phyloP scores from a whole-genome alignment of 2,888 invertebrate species.

The Dioctria linearis region DNA sequence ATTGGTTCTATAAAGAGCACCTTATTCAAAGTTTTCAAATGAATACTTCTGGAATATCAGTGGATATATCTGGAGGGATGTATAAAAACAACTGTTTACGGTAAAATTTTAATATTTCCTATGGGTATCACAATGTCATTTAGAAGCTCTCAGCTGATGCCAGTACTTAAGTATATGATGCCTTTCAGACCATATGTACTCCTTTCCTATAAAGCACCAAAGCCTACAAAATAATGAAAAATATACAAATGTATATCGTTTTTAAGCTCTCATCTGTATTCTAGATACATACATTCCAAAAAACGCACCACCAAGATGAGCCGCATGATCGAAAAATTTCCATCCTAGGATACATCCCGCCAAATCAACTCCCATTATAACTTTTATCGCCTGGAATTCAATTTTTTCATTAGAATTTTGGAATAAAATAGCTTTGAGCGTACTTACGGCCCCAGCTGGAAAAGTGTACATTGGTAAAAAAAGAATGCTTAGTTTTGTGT shows the following conservation, averaged over 20 bases:
- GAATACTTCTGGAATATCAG: too few relatives aligned
- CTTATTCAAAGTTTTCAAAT: too few relatives aligned
- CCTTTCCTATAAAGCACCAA: slow-evolving; percentile 27
- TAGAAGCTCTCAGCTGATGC: slow-evolving; percentile 46
- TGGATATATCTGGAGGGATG: too few relatives aligned
- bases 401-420: neutral
- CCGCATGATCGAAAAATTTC: slow-evolving; percentile 97
- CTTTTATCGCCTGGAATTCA: slow-evolving; percentile 84
- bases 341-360: slow-evolving; percentile 89
- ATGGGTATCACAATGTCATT: neutral
- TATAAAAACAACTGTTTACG: too few relatives aligned
- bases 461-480: slow-evolving; percentile 93
- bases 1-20: too few relatives aligned
- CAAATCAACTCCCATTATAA: slow-evolving; percentile 87
- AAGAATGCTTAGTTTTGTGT: slow-evolving; percentile 89
- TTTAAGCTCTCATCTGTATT: too few relatives aligned
- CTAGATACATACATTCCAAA: slow-evolving; percentile 83
- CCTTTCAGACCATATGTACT: slow-evolving; percentile 26
- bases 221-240: slow-evolving; percentile 3
- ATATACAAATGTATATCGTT: too few relatives aligned
- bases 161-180: slow-evolving; percentile 46
- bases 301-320: slow-evolving; percentile 95
- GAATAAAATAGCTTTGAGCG: neutral
- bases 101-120: too few relatives aligned
- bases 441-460: slow-evolving; percentile 85